Percentiles rank a stretch among this genome's conserved stretches.
Evolutionary conservation across 2,888 invertebrate species (phyloP).

Genomic region (Rhagophthalmus giganteus): DNA sequence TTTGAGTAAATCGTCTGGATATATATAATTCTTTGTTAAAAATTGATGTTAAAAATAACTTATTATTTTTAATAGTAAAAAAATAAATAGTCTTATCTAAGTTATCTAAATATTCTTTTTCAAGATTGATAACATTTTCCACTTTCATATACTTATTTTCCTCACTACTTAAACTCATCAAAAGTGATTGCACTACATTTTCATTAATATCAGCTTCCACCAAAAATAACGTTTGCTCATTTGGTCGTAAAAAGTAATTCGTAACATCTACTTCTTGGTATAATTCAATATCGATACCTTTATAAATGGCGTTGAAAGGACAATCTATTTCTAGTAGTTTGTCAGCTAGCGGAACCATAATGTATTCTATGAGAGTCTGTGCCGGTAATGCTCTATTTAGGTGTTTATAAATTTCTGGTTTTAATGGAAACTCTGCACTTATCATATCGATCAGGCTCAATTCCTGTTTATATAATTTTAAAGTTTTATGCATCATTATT

Average conservation of each 20-base stretch:
- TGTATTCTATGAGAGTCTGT: slow-evolving; percentile 5
- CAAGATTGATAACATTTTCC: slow-evolving; percentile 1
- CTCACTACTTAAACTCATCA: too few relatives aligned
- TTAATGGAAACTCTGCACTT: background rate
- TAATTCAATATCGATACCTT: slow-evolving; percentile 4
- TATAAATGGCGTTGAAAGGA: slow-evolving; percentile 4
- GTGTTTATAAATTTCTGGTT: slow-evolving; percentile 1
- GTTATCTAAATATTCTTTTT: slow-evolving; percentile 10
- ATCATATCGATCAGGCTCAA: slow-evolving; percentile 11
- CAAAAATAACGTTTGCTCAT: slow-evolving; percentile 4
- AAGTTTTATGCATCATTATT: slow-evolving; percentile 7
- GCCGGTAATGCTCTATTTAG: slow-evolving; percentile 4
- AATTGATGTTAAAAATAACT: slow-evolving; percentile 5
- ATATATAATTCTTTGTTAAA: slow-evolving; percentile 21
- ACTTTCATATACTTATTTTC: too few relatives aligned
- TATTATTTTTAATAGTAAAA: slow-evolving; percentile 2
- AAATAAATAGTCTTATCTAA: slow-evolving; percentile 14
- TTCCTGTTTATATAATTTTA: slow-evolving; percentile 3
- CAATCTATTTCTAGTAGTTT: slow-evolving; percentile 5
- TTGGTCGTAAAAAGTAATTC: background rate
- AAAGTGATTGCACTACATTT: background rate
- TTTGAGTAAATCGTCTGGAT: slow-evolving; percentile 9
- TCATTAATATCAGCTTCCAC: slow-evolving; percentile 1
- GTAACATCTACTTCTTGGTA: slow-evolving; percentile 3
- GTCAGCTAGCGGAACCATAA: background rate